Conservation (phyloP, 1,140 invertebrate genomes). For the Lasioglossum baleicum region DNA sequence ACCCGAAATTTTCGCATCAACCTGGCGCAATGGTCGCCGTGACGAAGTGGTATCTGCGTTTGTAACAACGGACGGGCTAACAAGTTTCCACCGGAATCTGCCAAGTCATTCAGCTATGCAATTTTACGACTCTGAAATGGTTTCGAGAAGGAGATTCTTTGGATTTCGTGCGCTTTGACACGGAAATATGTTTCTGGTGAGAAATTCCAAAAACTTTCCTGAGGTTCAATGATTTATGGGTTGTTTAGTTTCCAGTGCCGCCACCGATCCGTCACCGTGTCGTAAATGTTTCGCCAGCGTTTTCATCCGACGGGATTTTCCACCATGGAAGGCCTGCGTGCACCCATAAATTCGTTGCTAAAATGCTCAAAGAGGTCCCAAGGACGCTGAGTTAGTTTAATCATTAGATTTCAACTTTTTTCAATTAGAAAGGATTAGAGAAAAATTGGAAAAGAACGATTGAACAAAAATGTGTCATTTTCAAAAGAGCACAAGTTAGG, state of each 20-base stretch:
- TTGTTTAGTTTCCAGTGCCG: conserved; percentile 34
- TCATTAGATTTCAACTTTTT: neutral
- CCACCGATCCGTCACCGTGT: conserved; percentile 23
- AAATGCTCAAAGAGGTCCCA: conserved; percentile 19
- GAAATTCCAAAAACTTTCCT: neutral
- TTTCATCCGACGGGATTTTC: conserved; percentile 34
- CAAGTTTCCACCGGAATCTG: neutral
- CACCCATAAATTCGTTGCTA: conserved; percentile 18
- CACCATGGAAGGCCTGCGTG: neutral
- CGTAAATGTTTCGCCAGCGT: conserved; percentile 4
- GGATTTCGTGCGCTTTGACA: too few relatives aligned
- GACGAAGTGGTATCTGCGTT: neutral
- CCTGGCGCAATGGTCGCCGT: neutral
- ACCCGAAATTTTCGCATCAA: neutral
- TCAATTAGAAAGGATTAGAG: too few relatives aligned
- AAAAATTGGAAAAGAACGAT: too few relatives aligned
- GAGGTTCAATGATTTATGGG: neutral
- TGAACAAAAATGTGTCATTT: too few relatives aligned
- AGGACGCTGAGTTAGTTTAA: conserved; percentile 21
- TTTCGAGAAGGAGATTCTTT: too few relatives aligned
- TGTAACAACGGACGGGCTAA: neutral
- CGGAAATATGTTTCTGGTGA: conserved; percentile 25
- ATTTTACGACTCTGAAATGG: too few relatives aligned
- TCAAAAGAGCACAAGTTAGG: too few relatives aligned
- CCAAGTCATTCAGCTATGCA: neutral